phyloP scores from a whole-genome alignment of 1,140 invertebrate species.

The Hyles vespertilio region DNA sequence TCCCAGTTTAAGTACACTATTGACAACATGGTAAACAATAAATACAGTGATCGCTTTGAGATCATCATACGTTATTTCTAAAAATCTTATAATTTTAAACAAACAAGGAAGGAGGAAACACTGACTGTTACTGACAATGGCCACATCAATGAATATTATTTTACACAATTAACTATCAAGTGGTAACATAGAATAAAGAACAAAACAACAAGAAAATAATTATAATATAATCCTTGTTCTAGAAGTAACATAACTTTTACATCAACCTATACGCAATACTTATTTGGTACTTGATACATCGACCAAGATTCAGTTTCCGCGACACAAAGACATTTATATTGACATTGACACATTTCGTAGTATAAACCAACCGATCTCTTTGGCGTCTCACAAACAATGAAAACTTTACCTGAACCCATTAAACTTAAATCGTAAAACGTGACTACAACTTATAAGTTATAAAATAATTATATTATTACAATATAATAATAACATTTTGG shows the following conservation, averaged over 20 bases:
- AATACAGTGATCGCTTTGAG: slow-evolving; percentile 72
- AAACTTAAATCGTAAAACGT: slow-evolving; percentile 55
- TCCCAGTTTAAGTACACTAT: slow-evolving; percentile 56
- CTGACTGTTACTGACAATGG: slow-evolving; percentile 52
- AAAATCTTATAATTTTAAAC: slow-evolving; percentile 59
- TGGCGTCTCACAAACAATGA: slow-evolving; percentile 38
- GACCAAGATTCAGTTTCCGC: slow-evolving; percentile 8
- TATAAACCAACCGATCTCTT: slow-evolving; percentile 41
- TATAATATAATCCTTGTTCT: slow-evolving; percentile 29
- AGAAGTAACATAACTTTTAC: slow-evolving; percentile 32
- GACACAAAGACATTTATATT: not conserved
- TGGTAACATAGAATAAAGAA: slow-evolving; percentile 53
- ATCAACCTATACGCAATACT: slow-evolving; percentile 45
- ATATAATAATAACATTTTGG: slow-evolving; percentile 66
- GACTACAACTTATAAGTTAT: slow-evolving; percentile 58
- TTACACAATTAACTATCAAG: slow-evolving; percentile 32
- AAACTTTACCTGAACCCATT: slow-evolving; percentile 39
- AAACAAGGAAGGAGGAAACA: slow-evolving; percentile 38
- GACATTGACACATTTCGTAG: not conserved
- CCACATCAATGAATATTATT: slow-evolving; percentile 36
- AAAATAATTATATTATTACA: slow-evolving; percentile 30
- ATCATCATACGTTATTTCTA: slow-evolving; percentile 60
- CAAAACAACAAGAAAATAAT: slow-evolving; percentile 31
- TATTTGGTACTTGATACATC: slow-evolving; percentile 18
- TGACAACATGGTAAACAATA: slow-evolving; percentile 64